A percentile compares a stretch with the other conserved stretches of the same genome.
phyloP scores from a whole-genome alignment of 1,140 invertebrate genomes.

The Callitettix versicolor region DNA sequence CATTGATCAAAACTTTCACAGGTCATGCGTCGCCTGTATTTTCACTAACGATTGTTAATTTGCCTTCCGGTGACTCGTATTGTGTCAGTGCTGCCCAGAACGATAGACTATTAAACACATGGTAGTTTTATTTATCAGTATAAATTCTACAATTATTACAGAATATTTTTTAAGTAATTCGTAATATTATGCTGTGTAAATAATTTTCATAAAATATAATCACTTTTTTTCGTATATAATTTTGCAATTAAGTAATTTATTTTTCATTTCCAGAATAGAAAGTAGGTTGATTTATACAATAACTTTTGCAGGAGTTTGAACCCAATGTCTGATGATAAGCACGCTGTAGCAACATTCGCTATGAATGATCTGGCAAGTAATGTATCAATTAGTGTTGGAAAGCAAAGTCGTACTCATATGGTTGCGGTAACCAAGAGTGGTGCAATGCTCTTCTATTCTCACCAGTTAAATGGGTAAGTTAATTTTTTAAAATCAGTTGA shows the following conservation, averaged over 20 bases:
- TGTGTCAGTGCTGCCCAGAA: slow-evolving; percentile 48
- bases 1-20: slow-evolving; percentile 49
- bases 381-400: slow-evolving; percentile 18
- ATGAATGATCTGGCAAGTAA: slow-evolving; percentile 33
- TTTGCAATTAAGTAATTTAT: too few species aligned
- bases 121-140: slow-evolving; percentile 43
- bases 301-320: slow-evolving; percentile 18
- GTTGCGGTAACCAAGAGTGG: slow-evolving; percentile 60
- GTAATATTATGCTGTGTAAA: too few species aligned
- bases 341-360: slow-evolving; percentile 36
- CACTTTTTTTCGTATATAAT: too few species aligned
- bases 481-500: slow-evolving; percentile 13
- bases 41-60: slow-evolving; percentile 38
- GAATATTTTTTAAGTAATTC: too few species aligned
- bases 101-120: slow-evolving; percentile 47
- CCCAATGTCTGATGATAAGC: slow-evolving; percentile 30
- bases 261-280: too few species aligned
- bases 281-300: slow-evolving; percentile 21
- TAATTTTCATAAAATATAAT: too few species aligned
- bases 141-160: too few species aligned
- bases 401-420: slow-evolving; percentile 37
- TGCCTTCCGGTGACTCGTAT: slow-evolving; percentile 36
- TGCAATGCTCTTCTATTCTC: slow-evolving; percentile 62
- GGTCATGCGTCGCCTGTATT: slow-evolving; percentile 54
- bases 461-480: slow-evolving; percentile 56